Base-by-base conservation (phyloP, 2,888 invertebrate species). In the Zygogramma bicolorata region DNA sequence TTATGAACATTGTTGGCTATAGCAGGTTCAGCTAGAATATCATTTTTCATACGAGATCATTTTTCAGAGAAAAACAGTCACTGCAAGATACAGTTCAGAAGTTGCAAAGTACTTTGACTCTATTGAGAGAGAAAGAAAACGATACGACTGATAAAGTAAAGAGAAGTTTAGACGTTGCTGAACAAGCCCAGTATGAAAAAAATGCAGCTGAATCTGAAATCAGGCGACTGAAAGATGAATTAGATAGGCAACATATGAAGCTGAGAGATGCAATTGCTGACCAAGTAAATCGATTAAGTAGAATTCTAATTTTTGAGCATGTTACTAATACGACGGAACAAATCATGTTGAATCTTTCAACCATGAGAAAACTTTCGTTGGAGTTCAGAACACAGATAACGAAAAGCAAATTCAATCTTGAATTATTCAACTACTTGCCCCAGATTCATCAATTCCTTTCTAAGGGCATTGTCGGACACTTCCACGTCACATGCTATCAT, bases 141-240 rank as follows among this genome's bases (percentile, higher is more conserved):
- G 91, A 91, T 46, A 89, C 91, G 0, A 88, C 88, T n/a, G 89
- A 90, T 65, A 91, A 93, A 81, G 91, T 91, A 61, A 93, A 93
- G 81, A 88, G 92, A 67, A 90, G 91, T 49, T 89, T 92, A 2
- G 94, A 95, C 75, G 89, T 91, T n/a, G 92, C 91, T 18, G 92
- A 94, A 70, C 92, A 95, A 80, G 91, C 94, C 0, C 91, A 94
- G 71, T 94, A 94, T 79, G 95, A 95, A 82, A 92, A 94, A 81
- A 92, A 91, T 62, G 93, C 93, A 77, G 89, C 94, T 31, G 95
- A 95, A 81, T 84, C 91, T 53, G 95, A 96, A 87, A 90, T 94
- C 13, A 90, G 93, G 3, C 89, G 95, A 68, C 87, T 95, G 53
- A 89, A 93, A 86, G 94, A 95, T 65, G 96, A 96, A 79, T 85